Evolutionary conservation across 2,797 vertebrate genomes (phyloP), one percentile per base, ranked within the genome.

Genomic region (Chelon auratus): DNA sequence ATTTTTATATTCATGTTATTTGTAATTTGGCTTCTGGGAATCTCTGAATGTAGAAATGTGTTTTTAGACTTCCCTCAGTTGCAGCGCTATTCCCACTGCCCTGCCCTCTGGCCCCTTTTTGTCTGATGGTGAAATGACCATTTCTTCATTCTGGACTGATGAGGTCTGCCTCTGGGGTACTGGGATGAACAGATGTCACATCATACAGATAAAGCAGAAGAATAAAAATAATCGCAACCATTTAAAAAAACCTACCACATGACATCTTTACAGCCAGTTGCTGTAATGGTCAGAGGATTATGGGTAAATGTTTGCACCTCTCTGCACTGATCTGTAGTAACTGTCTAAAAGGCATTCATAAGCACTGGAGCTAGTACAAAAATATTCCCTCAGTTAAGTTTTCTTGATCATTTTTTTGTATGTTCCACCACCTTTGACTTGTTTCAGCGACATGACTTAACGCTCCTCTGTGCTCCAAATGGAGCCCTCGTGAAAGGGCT

Each of bases 61-160:
- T 40, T 13, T 43, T 72, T 6, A 43, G 30, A 65, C 4, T 0
- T 57, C 56, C 13, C 42, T 64, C 57, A 58, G 56, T 22, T 4
- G 24, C 10, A 9, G 24, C 1, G 3, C 3, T 1, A 4, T 22
- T 22, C 30, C 24, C 33, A 14, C 45, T 42, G 47, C 33, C 37
- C 15, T 37, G 52, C 30, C 54, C 73, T 69, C 36, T 62, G 67
- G 13, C 51, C 12, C 45, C 15, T 53, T 64, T 65, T 66, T 68
- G 0, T 50, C 11, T 40, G 55, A 30, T 70, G 53, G 61, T 68
- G 51, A 75, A 84, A 71, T 59, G 1, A 51, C 11, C 1, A 6
- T 80, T 80, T 78, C 60, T 73, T 80, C 37, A 62, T 11, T 14
- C 17, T 15, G 40, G 14, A 5, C 30, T 37, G 33, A 59, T 37